Evolutionary conservation across 2,797 vertebrate species (phyloP).

Genomic region (Glossophaga mutica): DNA sequence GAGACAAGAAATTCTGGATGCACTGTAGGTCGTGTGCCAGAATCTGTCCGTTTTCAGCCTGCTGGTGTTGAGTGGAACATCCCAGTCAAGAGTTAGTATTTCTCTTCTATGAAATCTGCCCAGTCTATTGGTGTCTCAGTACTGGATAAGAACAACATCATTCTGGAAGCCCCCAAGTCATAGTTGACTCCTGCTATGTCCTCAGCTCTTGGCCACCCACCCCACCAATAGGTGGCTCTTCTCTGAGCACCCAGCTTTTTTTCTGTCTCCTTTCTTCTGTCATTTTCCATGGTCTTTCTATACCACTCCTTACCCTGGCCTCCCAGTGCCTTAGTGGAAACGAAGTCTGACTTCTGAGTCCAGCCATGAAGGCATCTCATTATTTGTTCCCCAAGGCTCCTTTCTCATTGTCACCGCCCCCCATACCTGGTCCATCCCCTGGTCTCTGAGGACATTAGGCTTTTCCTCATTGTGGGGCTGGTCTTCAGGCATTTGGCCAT

Average conservation of each 20-base stretch:
- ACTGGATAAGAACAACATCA: background rate
- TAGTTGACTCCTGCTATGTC: background rate
- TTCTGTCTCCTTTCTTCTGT: background rate
- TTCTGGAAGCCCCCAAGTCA: background rate
- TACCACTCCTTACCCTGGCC: background rate
- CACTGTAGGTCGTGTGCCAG: fast-evolving
- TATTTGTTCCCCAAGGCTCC: background rate
- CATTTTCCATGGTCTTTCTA: too few relatives aligned
- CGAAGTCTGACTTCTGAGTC: background rate
- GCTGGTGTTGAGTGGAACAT: background rate
- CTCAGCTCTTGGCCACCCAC: background rate
- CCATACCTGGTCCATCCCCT: background rate
- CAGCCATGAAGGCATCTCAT: background rate
- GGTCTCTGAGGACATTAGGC: background rate
- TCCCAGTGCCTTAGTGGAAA: background rate
- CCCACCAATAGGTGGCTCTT: background rate
- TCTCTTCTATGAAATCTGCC: background rate
- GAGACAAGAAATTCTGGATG: background rate
- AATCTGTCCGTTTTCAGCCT: background rate
- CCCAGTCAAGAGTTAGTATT: background rate
- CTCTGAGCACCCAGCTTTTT: background rate
- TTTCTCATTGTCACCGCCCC: background rate
- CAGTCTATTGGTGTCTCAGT: background rate
- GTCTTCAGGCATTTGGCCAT: background rate
- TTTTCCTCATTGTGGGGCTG: background rate